These are phyloP conservation scores for Etheostoma cragini DNA, from an alignment of 2,113 vertebrate genomes.

Conservation along the genomic window DNA sequence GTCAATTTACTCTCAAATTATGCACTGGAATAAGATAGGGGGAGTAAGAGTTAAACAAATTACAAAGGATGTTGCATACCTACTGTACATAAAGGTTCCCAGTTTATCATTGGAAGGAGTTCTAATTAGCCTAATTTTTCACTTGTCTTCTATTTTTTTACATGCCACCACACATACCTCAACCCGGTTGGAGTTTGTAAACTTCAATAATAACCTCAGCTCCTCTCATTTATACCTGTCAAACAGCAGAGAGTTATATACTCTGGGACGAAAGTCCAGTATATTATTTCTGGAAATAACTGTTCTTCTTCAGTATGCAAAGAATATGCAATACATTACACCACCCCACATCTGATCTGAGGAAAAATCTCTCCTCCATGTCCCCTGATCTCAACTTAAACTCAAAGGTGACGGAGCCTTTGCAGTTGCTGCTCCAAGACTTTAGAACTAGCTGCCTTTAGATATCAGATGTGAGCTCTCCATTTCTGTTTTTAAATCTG, in stretches of 20 bases:
- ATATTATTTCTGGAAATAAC: neutral
- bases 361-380: too few relatives aligned
- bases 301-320: neutral
- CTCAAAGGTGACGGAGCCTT: too few relatives aligned
- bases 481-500: too few relatives aligned
- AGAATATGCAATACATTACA: neutral
- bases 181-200: neutral
- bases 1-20: slow-evolving; percentile 59
- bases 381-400: too few relatives aligned
- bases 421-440: too few relatives aligned
- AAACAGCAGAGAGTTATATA: neutral
- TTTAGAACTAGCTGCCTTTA: too few relatives aligned
- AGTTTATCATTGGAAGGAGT: neutral
- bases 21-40: neutral
- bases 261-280: neutral
- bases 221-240: neutral
- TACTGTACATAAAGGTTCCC: neutral
- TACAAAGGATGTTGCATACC: neutral
- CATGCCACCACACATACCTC: neutral
- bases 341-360: too few relatives aligned
- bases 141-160: neutral
- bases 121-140: neutral
- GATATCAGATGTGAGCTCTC: too few relatives aligned
- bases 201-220: neutral
- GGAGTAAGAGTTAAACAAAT: neutral